Base-by-base conservation (phyloP, 1,140 invertebrate species). In the Delia radicum region DNA sequence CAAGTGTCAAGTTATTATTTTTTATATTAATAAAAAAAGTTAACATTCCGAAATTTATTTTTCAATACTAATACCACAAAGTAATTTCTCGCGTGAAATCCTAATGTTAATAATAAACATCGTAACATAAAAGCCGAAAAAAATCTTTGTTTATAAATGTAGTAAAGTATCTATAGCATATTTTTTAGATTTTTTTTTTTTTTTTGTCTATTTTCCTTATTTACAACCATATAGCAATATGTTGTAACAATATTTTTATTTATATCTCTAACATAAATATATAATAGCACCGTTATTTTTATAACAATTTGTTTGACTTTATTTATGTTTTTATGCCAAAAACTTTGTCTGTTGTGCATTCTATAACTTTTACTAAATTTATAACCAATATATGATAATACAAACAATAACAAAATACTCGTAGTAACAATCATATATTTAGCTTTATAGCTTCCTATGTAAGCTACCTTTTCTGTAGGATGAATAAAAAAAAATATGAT, bases 261-360 rank as follows among this genome's bases (percentile, higher is more conserved):
- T 42, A 42, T 42, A 42, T 33, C 10, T 42, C 37, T 0, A 15
- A 42, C 37, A 42, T 42, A 42, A 42, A 42, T 42, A 42, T 8
- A 42, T 42, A 33, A 10, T 33, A 4, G 4, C 31, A 33, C 31
- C 10, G 6, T 55, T 55, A 18, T 55, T 55, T 15, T 55, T 55
- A 21, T 55, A 21, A 21, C n/a, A 55, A 55, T 21, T 55, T 55
- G 48, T 55, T 55, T 55, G 48, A 55, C 48, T 55, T 55, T 55
- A 55, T 55, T 55, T 55, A 55, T 55, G 48, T n/a, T 55, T 55
- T 55, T 55, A 21, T 55, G 48, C 48, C 48, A 55, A 55, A 55
- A 55, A 55, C 48, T 55, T 55, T 55, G 24, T 55, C 48, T 55
- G 48, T 24, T 21, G 21, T n/a, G 31, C 37, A 13, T 0, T 10